Evolutionary conservation across 2,113 vertebrate species (phyloP).

Genomic region (Suncus etruscus): DNA sequence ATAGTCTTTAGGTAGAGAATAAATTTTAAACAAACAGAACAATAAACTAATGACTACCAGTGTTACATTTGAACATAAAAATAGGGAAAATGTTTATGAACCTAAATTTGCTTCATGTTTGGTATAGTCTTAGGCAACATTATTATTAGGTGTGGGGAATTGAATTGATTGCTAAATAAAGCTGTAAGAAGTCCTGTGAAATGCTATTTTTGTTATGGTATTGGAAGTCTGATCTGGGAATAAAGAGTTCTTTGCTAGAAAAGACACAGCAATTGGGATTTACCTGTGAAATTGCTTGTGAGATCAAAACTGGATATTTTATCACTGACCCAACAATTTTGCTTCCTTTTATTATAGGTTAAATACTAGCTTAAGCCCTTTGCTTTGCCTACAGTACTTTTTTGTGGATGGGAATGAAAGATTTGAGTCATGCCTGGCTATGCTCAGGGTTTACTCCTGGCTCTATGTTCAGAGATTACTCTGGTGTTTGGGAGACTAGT

Average conservation of each 20-base stretch:
- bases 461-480: too few species aligned
- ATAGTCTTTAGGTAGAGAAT: slow-evolving; percentile 67
- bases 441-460: too few species aligned
- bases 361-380: not conserved
- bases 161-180: not conserved
- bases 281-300: not conserved
- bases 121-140: not conserved
- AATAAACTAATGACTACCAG: slow-evolving; percentile 34
- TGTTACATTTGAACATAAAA: slow-evolving; percentile 11
- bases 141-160: not conserved
- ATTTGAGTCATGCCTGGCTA: too few species aligned
- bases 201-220: not conserved
- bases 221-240: not conserved
- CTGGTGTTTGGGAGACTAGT: too few species aligned
- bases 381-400: not conserved
- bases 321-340: not conserved
- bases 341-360: not conserved
- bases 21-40: slow-evolving; percentile 66
- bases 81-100: not conserved
- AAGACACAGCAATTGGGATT: not conserved
- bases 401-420: too few species aligned
- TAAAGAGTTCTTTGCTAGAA: not conserved
- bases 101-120: slow-evolving; percentile 6
- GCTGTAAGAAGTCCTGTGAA: not conserved
- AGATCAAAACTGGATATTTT: not conserved